Evolutionary conservation across 2,888 invertebrate genomes (phyloP).

Genomic region (Netelia melanura): DNA sequence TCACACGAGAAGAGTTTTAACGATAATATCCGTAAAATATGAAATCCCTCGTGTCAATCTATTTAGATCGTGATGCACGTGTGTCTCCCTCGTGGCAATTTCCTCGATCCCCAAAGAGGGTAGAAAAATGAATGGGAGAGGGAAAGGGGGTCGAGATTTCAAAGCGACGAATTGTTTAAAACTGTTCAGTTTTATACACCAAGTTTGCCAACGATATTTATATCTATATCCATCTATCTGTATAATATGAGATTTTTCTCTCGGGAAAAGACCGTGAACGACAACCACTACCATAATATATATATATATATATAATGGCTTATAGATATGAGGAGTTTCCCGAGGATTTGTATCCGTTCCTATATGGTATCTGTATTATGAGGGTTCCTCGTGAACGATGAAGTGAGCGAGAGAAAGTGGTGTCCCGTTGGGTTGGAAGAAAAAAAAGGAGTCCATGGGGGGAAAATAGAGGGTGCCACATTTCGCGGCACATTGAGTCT

Average conservation of each 20-base stretch:
- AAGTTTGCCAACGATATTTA: neutral
- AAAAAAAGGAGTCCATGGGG: constrained; percentile 30
- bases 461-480: constrained; percentile 73
- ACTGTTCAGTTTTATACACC: constrained; percentile 54
- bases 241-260: constrained; percentile 43
- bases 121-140: constrained; percentile 28
- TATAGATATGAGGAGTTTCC: constrained; percentile 79
- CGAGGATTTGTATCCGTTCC: constrained; percentile 79
- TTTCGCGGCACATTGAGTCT: constrained; percentile 82
- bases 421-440: constrained; percentile 54
- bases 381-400: constrained; percentile 68
- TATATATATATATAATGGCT: constrained; percentile 69
- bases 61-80: neutral
- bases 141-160: constrained; percentile 47
- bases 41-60: constrained; percentile 24
- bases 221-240: constrained; percentile 9
- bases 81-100: constrained; percentile 66
- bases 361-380: constrained; percentile 78
- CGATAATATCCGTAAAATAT: constrained; percentile 10
- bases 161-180: constrained; percentile 71
- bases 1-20: neutral
- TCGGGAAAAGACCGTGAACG: constrained; percentile 64
- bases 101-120: constrained; percentile 57
- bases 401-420: constrained; percentile 60
- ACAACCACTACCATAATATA: constrained; percentile 40